A percentile compares a stretch with the other conserved stretches of the same genome.
Evolutionary conservation across 2,888 invertebrate genomes (phyloP).

Genomic region (Noctua janthina): DNA sequence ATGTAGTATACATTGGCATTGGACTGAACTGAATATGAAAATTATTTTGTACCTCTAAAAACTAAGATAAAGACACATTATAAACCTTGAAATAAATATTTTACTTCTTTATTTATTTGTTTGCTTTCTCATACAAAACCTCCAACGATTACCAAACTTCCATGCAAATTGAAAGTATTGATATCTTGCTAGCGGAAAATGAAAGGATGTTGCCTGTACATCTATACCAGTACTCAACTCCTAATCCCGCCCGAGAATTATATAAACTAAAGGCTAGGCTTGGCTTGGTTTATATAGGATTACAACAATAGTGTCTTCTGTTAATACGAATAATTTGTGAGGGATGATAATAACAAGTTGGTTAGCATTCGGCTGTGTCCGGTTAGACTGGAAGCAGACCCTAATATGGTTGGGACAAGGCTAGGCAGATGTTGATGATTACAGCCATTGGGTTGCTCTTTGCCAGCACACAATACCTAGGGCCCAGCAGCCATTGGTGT

Average conservation of each 20-base stretch:
- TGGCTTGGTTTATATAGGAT: background rate
- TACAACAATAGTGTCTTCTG: background rate
- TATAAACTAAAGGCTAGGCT: no score
- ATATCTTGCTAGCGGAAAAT: background rate
- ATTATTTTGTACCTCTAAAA: constrained; percentile 78
- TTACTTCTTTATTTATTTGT: constrained; percentile 67
- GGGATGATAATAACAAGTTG: background rate
- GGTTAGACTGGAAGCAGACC: background rate
- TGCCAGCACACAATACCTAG: background rate
- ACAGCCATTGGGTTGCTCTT: background rate
- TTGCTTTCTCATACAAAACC: constrained; percentile 24
- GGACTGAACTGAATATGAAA: constrained; percentile 72
- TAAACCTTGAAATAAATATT: constrained; percentile 83
- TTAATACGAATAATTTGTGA: background rate
- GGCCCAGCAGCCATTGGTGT: background rate
- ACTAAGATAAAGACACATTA: constrained; percentile 77
- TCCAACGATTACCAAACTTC: background rate
- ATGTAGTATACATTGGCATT: constrained; percentile 66
- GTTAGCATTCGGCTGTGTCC: background rate
- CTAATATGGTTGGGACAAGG: background rate
- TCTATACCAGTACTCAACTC: background rate
- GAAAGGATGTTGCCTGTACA: background rate
- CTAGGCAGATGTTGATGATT: background rate
- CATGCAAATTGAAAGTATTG: background rate
- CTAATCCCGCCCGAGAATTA: background rate